Percentiles rank a stretch among this genome's conserved stretches.
phyloP scores from a whole-genome alignment of 2,797 vertebrate genomes.

The Periparus ater region DNA sequence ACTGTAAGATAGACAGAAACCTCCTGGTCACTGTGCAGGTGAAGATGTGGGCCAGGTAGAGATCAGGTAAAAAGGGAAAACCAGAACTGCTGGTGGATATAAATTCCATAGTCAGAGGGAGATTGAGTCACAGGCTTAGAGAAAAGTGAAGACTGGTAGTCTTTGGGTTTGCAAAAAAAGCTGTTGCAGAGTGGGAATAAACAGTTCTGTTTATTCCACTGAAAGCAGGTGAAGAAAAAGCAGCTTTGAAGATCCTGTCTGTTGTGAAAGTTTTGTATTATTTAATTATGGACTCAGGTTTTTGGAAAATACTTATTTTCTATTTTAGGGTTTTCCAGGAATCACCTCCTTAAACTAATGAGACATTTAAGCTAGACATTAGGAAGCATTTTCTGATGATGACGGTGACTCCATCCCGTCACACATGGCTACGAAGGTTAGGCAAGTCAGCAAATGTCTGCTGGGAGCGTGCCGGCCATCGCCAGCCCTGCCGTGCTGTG shows the following conservation, averaged over 20 bases:
- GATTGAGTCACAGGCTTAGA: neutral
- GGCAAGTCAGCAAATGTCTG: neutral
- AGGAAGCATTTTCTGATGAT: constrained; percentile 3
- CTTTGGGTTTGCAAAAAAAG: neutral
- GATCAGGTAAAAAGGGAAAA: neutral
- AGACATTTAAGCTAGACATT: constrained; percentile 5
- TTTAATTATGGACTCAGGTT: neutral
- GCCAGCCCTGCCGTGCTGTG: rapidly evolving
- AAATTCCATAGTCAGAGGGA: neutral
- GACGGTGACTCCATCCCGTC: neutral
- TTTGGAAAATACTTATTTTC: neutral
- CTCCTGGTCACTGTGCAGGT: neutral
- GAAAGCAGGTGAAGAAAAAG: neutral
- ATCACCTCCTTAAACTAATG: constrained; percentile 22
- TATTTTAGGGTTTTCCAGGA: neutral
- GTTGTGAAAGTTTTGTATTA: neutral
- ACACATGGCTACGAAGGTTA: neutral
- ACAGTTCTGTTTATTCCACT: neutral
- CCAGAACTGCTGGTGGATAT: neutral
- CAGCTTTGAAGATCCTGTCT: neutral
- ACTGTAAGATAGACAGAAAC: neutral
- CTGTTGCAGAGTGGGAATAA: neutral
- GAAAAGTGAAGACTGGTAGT: neutral
- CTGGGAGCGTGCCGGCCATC: neutral
- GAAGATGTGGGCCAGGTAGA: neutral